Evolutionary conservation across 2,113 vertebrate genomes (phyloP), one percentile per base, ranked within the genome.

Genomic region (Dinomys branickii): DNA sequence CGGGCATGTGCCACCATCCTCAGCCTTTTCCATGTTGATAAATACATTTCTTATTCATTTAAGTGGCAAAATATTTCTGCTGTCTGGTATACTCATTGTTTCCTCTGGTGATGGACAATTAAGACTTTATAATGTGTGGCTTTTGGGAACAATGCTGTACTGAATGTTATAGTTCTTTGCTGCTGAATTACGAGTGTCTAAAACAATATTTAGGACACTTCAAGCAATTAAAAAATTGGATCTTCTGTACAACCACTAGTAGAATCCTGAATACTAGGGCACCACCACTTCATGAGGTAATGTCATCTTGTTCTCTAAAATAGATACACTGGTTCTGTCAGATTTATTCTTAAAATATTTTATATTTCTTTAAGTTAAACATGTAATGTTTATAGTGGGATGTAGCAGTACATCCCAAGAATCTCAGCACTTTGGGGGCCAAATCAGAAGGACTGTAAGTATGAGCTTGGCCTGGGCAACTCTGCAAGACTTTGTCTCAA

Each of bases 51-150:
- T 85, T 85, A 73, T 16, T 85, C 56, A 90, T 81, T 86, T 73
- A 94, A 94, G 41, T 75, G 81, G 78, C 17, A 81, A 0, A 22
- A 59, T 44, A 88, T 58, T 85, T 86, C 80, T 65, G 89, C 5
- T 73, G 33, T n/a, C 92, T 78, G 47, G 83, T 38, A 92, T 50
- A 95, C 58, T 82, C 77, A 77, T 44, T 84, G 35, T 92, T 81
- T 92, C 33, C 87, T 56, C 33, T 50, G 19, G 50, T 88, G 47
- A 78, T 26, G 59, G 44, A 54, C 7, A 90, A 33, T 71, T 85
- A 77, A 86, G 5, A 61, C 10, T 85, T 94, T 95, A 19, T 30
- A 85, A 81, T 38, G 30, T 65, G 56, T 85, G 56, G 28, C 9
- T 90, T 87, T 54, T 88, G 50, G 38, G 17, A 90, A 88, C 56